Percentiles rank a stretch among this genome's conserved stretches.
These are phyloP conservation scores for Mystacides longicornis DNA, from an alignment of 2,888 invertebrate species.

Conservation along the genomic window DNA sequence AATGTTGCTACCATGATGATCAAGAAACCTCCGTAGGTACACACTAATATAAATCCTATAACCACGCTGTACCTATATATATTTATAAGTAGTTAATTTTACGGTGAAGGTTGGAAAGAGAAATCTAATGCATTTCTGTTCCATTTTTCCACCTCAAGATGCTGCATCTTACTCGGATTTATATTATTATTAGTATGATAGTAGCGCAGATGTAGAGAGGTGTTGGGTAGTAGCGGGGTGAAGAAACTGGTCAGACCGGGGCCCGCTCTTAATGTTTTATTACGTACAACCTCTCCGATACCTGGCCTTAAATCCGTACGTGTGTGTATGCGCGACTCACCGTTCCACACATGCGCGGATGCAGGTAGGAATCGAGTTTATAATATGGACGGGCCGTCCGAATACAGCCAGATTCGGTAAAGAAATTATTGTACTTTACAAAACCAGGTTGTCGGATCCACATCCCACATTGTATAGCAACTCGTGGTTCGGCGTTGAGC, in stretches of 20 bases:
- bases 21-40: too few species aligned
- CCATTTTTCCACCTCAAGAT: neutral
- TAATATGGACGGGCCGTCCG: too few species aligned
- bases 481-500: too few species aligned
- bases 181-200: neutral
- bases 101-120: neutral
- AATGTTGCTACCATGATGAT: neutral
- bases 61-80: neutral
- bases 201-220: neutral
- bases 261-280: neutral
- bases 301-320: too few species aligned
- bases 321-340: too few species aligned
- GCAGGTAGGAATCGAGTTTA: neutral
- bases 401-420: too few species aligned
- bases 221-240: neutral
- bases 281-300: too few species aligned
- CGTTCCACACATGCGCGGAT: too few species aligned
- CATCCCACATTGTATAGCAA: too few species aligned
- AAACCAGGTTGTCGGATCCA: too few species aligned
- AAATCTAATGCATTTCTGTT: conserved; percentile 1
- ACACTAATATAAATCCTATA: too few species aligned
- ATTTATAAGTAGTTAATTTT: neutral
- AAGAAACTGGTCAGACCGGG: neutral
- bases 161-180: neutral
- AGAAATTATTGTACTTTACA: too few species aligned